These are phyloP conservation scores for Caenorhabditis sp. DNA, from an alignment of 2,888 invertebrate species.

Conservation along the genomic window DNA sequence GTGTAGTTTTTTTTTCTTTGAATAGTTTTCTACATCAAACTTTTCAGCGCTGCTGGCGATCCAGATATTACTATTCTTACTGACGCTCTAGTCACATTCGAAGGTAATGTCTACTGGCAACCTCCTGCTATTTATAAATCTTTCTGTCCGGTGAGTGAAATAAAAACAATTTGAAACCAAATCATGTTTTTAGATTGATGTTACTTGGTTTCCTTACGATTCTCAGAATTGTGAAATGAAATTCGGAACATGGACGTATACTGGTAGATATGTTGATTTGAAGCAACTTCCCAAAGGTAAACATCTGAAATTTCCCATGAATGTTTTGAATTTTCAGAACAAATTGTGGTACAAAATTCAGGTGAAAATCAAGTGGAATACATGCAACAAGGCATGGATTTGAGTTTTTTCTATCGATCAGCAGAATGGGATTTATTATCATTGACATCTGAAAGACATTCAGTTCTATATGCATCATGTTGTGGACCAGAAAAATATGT, in stretches of 20 bases:
- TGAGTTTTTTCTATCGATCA: slow-evolving; percentile 69
- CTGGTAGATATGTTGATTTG: slow-evolving; percentile 65
- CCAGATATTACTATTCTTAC: slow-evolving; percentile 70
- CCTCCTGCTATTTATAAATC: slow-evolving; percentile 71
- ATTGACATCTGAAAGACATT: slow-evolving; percentile 65
- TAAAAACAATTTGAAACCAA: not conserved
- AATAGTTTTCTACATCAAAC: not conserved
- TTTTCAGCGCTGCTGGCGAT: slow-evolving; percentile 70
- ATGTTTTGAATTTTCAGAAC: slow-evolving; percentile 32
- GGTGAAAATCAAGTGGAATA: slow-evolving; percentile 63
- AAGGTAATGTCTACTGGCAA: slow-evolving; percentile 70
- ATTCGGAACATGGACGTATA: slow-evolving; percentile 71
- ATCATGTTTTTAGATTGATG: slow-evolving; percentile 63
- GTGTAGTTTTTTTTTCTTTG: slow-evolving; percentile 6
- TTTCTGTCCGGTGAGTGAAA: slow-evolving; percentile 64
- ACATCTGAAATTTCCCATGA: not conserved
- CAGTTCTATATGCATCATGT: slow-evolving; percentile 69
- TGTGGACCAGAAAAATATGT: slow-evolving; percentile 71
- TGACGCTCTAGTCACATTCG: slow-evolving; percentile 64
- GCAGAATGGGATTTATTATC: slow-evolving; percentile 71
- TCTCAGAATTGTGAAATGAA: slow-evolving; percentile 69
- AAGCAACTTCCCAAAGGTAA: slow-evolving; percentile 55
- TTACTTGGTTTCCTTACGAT: slow-evolving; percentile 71
- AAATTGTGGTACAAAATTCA: slow-evolving; percentile 23
- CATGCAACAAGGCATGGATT: slow-evolving; percentile 70